Base-by-base conservation (phyloP, 2,113 vertebrate genomes). In the Atherinomorus stipes region DNA sequence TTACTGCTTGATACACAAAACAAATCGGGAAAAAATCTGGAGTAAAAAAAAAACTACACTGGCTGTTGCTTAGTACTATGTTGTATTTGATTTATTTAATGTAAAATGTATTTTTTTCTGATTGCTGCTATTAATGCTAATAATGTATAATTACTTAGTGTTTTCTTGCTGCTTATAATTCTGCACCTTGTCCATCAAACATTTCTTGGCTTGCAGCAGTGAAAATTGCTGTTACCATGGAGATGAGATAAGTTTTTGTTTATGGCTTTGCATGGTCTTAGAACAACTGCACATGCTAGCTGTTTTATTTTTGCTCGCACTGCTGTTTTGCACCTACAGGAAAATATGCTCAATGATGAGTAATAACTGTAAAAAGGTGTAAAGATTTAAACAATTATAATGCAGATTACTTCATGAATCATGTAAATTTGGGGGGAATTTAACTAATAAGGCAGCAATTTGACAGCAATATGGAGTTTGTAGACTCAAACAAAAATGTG, bases 261-360 rank as follows among this genome's bases (percentile, higher is more conserved):
- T 9, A 47, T 71, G 60, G 60, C 31, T 50, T 44, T 86, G 79
- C 72, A 71, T 42, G 58, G 22, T 64, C 69, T 23, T 25, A 59
- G 52, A 73, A 60, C n/a, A 12, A 23, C 9, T 65, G n/a, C 57
- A 47, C 45, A 70, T 49, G 28, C 18, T 19, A 8, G 1, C 1
- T 58, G 78, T 54, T 59, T 83, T 83, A 42, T 56, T 74, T 74
- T 23, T 78, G 34, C 44, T 54, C 64, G 31, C 50, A 3, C 44
- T 73, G 58, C 50, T 66, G 4, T 60, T 60, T 68, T 49, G 50
- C 23, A 66, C 56, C 64, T 61, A 61, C 42, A 44, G 49, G 18
- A 34, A 68, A 72, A 15, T 7, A 21, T 54, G 50, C 31, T 67
- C 50, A 28, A 22, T 60, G 45, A 73, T 64, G 1, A 28, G 22